phyloP scores from a whole-genome alignment of 1,140 invertebrate species.

The Chionoecetes opilio region DNA sequence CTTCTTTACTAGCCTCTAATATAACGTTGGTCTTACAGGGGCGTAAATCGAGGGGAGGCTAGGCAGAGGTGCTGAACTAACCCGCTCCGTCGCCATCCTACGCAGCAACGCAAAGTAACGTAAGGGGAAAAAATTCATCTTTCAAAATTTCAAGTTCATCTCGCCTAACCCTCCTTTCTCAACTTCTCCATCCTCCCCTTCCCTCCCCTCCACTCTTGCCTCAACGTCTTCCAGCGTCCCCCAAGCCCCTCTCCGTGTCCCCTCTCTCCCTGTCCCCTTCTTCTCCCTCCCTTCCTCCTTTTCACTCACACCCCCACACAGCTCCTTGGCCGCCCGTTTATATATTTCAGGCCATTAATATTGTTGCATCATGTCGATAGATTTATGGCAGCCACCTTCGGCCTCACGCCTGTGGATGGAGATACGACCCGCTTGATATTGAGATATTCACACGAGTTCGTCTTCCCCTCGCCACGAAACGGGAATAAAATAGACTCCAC shows the following conservation, averaged over 20 bases:
- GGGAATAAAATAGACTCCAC: background rate
- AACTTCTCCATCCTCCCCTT: slow-evolving; percentile 59
- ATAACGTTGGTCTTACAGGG: slow-evolving; percentile 24
- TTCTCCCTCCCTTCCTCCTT: slow-evolving; percentile 29
- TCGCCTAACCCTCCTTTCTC: slow-evolving; percentile 70
- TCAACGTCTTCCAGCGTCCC: slow-evolving; percentile 51
- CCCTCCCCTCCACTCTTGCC: background rate
- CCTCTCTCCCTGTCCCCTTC: slow-evolving; percentile 18
- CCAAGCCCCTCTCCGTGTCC: background rate
- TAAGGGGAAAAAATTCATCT: slow-evolving; percentile 51
- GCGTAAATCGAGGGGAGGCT: background rate
- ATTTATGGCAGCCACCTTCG: slow-evolving; percentile 28
- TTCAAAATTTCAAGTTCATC: slow-evolving; percentile 73
- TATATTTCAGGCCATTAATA: slow-evolving; percentile 61
- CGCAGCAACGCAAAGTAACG: background rate
- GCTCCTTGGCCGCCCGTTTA: slow-evolving; percentile 54
- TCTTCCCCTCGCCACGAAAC: background rate
- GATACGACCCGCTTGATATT: background rate
- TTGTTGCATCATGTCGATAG: slow-evolving; percentile 18
- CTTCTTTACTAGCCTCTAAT: slow-evolving; percentile 56
- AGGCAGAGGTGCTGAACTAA: background rate
- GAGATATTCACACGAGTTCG: slow-evolving; percentile 1
- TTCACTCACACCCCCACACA: slow-evolving; percentile 36
- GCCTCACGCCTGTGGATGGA: slow-evolving; percentile 18
- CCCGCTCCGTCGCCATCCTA: background rate